These are phyloP conservation scores for Acrocera orbiculus DNA, from an alignment of 2,888 invertebrate genomes.

Conservation along the genomic window DNA sequence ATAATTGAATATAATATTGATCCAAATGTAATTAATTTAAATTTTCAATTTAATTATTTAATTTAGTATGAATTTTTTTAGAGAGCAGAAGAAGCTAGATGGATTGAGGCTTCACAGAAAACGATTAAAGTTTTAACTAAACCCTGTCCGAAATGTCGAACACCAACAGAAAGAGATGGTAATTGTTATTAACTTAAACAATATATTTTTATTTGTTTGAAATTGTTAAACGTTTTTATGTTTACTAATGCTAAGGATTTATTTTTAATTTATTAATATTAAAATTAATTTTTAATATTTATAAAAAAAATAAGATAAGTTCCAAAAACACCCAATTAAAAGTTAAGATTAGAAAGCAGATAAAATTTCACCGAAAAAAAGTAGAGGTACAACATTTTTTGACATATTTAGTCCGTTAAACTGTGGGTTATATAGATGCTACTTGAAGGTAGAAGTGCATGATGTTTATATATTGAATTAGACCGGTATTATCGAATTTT, in stretches of 20 bases:
- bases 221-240: background rate
- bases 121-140: conserved; percentile 61
- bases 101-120: conserved; percentile 58
- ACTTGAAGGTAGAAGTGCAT: too few relatives aligned
- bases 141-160: conserved; percentile 68
- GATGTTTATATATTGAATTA: too few relatives aligned
- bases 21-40: conserved; percentile 28
- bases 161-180: conserved; percentile 68
- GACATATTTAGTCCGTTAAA: too few relatives aligned
- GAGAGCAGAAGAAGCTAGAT: conserved; percentile 42
- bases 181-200: conserved; percentile 2
- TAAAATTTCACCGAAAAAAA: too few relatives aligned
- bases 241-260: background rate
- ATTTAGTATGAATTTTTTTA: conserved; percentile 11
- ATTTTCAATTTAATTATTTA: background rate
- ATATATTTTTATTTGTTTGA: background rate
- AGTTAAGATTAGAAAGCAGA: too few relatives aligned
- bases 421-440: too few relatives aligned
- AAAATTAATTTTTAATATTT: too few relatives aligned
- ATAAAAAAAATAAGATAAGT: too few relatives aligned
- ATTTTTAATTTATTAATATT: too few relatives aligned
- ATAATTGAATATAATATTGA: conserved; percentile 45
- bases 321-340: too few relatives aligned
- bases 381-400: too few relatives aligned
- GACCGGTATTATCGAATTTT: too few relatives aligned